Evolutionary conservation across 1,140 invertebrate species (phyloP), one percentile per base, ranked within the genome.

Genomic region (Lerema accius): DNA sequence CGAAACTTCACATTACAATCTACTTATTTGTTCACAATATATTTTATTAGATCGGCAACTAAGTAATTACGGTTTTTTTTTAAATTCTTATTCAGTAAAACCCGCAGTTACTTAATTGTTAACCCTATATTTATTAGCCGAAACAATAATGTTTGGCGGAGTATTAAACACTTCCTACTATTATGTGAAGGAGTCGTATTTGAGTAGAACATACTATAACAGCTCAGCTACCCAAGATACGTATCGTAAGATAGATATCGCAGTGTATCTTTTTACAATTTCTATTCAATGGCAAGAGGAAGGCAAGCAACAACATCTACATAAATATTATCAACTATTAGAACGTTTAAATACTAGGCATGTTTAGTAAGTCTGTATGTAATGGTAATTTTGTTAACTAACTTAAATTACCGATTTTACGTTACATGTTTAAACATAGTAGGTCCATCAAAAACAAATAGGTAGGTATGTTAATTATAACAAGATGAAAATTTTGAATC

Each of bases 221-320:
- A n/a, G n/a, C n/a, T 32, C 28, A 32, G 9, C 28, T 32, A 32
- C 19, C 19, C 2, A 23, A 23, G 19, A 23, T 23, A 23, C 19
- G n/a, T n/a, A n/a, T n/a, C 19, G 2, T 23, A 2, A 23, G 5
- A 23, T 5, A 23, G 19, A n/a, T n/a, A n/a, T n/a, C 19, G 13
- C 19, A 49, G 11, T 28, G 46, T 49, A 43, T 10, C 17, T 23
- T 17, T 42, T 42, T 9, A 26, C 9, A 26, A 13, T 13, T 26
- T 23, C 26, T 28, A 43, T 43, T 2, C 26, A 45, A 56, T 45
- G 40, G 53, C 53, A 56, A 56, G 40, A 56, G 15, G 10, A 32
- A 26, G 40, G 40, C 53, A 45, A 56, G 53, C 53, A 23, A 43
- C 39, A 16, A 56, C 39, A 56, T 32, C 19, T 43, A 14, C n/a